Percentiles rank a stretch among this genome's conserved stretches.
Conservation (phyloP, 2,113 vertebrate species). For the Podarcis muralis region DNA sequence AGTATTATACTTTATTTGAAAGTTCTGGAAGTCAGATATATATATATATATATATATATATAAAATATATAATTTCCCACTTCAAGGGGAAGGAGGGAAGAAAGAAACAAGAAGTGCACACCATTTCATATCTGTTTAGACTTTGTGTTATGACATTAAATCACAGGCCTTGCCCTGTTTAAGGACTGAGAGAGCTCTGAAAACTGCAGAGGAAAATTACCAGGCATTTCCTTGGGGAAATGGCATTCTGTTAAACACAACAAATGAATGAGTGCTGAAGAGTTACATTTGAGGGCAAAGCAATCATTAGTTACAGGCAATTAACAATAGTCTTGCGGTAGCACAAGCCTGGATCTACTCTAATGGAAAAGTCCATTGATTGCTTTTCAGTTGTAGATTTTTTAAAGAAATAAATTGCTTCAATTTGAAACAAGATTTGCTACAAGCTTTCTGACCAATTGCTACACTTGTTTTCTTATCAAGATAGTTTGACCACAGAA, state of each 20-base stretch:
- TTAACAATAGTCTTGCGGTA: constrained; percentile 75
- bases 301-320: constrained; percentile 79
- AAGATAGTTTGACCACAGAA: constrained; percentile 63
- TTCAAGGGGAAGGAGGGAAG: constrained; percentile 45
- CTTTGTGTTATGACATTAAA: constrained; percentile 54
- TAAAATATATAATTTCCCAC: constrained; percentile 57
- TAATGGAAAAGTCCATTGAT: constrained; percentile 78
- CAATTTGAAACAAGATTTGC: constrained; percentile 80
- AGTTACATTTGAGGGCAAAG: constrained; percentile 74
- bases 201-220: constrained; percentile 68
- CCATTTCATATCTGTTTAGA: constrained; percentile 67
- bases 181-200: constrained; percentile 58
- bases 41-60: too few relatives aligned
- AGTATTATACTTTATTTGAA: constrained; percentile 64
- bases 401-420: constrained; percentile 78
- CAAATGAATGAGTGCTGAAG: constrained; percentile 69
- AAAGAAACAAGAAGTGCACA: constrained; percentile 56
- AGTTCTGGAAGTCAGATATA: constrained; percentile 52
- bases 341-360: constrained; percentile 62
- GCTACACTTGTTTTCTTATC: constrained; percentile 74
- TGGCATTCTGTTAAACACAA: constrained; percentile 73
- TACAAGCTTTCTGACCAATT: constrained; percentile 75
- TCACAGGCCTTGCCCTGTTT: constrained; percentile 60
- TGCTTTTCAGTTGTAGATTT: constrained; percentile 72
- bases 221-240: constrained; percentile 55